Conservation (phyloP, 2,113 vertebrate genomes). For the Arothron firmamentum region DNA sequence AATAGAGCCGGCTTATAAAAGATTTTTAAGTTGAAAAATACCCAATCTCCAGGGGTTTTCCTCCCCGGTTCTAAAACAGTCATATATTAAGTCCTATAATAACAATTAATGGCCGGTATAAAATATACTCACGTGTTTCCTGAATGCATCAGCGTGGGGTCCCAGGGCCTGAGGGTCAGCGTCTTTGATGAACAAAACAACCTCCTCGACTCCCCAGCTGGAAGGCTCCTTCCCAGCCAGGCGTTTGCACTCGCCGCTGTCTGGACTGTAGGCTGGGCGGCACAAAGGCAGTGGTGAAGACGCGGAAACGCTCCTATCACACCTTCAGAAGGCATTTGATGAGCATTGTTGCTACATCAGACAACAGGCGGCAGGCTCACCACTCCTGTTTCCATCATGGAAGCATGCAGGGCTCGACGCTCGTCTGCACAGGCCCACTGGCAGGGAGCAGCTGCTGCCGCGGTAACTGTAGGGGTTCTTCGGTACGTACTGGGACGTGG, state of each 20-base stretch:
- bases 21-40: background rate
- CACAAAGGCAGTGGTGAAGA: slow-evolving; percentile 17
- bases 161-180: slow-evolving; percentile 93
- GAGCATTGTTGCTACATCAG: background rate
- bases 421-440: slow-evolving; percentile 72
- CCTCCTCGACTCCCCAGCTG: slow-evolving; percentile 91
- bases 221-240: slow-evolving; percentile 84
- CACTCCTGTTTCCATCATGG: slow-evolving; percentile 85
- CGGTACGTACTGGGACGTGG: slow-evolving; percentile 69
- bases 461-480: slow-evolving; percentile 73
- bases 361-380: slow-evolving; percentile 65
- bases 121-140: slow-evolving; percentile 85
- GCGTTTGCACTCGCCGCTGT: slow-evolving; percentile 73
- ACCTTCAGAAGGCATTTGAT: too few relatives aligned
- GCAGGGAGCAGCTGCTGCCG: slow-evolving; percentile 68
- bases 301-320: background rate
- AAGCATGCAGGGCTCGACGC: slow-evolving; percentile 79
- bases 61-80: background rate
- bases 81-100: too few relatives aligned
- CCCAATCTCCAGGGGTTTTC: background rate
- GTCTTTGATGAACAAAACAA: slow-evolving; percentile 91
- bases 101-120: too few relatives aligned
- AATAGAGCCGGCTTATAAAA: slow-evolving; percentile 1
- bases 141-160: slow-evolving; percentile 91
- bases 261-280: slow-evolving; percentile 80